Evolutionary conservation across 2,797 vertebrate genomes (phyloP), one percentile per base, ranked within the genome.

Genomic region (Pipistrellus pipistrellus): DNA sequence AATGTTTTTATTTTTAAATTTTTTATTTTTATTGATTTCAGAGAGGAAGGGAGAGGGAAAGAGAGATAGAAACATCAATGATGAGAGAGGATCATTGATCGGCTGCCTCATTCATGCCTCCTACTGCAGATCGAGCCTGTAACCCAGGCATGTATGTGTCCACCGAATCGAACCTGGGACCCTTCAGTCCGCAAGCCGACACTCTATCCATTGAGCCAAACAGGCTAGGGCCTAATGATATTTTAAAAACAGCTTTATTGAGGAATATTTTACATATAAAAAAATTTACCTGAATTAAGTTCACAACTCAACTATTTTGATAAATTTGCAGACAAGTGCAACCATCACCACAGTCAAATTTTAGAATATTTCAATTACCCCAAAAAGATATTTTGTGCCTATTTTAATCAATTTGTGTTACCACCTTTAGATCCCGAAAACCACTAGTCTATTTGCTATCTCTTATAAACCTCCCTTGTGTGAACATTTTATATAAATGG

Each of bases 251-350:
- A n/a, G n/a, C n/a, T n/a, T 95, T 73, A 92, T 2, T 68, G 11
- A 82, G 38, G n/a, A 91, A 83, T 78, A 92, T 75, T 83, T 92
- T 90, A 77, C 3, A 46, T 69, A 88, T 76, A 2, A 75, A 73
- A 82, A 27, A 91, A 77, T 46, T 53, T 78, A 93, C 30, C 72
- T 66, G 8, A 46, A 85, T 77, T 59, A 88, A 93, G 15, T 82
- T 13, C 64, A 88, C 7, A 91, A 66, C 4, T 64, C 27, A 82
- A 44, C 71, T 38, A 88, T 86, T 93, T 46, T 84, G 72, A 46
- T 55, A 85, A 75, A 90, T 71, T 80, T 93, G 69, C 13, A 76
- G 15, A 71, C 23, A 27, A 69, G 35, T 77, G 15, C 27, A 41
- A 71, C 12, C 46, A 72, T 25, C 59, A 77, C 32, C 46, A 86